phyloP scores from a whole-genome alignment of 1,140 invertebrate species.

The Micrasema longulum region DNA sequence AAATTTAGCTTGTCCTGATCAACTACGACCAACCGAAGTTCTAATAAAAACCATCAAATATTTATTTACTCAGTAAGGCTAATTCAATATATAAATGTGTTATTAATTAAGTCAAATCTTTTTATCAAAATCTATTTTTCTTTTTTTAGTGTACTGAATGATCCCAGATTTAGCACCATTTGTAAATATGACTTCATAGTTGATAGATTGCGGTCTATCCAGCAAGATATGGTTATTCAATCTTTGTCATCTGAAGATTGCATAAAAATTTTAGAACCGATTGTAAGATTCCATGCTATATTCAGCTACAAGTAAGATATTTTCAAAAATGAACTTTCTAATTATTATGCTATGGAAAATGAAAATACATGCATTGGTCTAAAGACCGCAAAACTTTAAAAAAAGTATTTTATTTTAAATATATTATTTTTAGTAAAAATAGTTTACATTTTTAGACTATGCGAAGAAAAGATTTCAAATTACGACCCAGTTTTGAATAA shows the following conservation, averaged over 20 bases:
- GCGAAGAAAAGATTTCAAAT: constrained; percentile 41
- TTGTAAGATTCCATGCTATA: constrained; percentile 46
- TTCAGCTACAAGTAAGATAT: constrained; percentile 41
- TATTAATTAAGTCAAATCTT: not conserved
- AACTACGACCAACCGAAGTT: constrained; percentile 41
- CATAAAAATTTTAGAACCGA: constrained; percentile 48
- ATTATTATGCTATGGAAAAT: not conserved
- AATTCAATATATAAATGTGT: not conserved
- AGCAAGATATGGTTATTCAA: constrained; percentile 50
- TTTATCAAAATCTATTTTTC: not conserved
- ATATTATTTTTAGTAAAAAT: not conserved
- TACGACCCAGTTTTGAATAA: constrained; percentile 48
- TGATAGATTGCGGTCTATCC: constrained; percentile 48
- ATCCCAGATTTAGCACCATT: constrained; percentile 35
- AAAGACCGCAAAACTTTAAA: not conserved
- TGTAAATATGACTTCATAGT: constrained; percentile 44
- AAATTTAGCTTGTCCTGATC: constrained; percentile 37
- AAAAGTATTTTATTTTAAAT: not conserved
- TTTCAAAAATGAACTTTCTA: no score
- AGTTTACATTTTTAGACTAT: constrained; percentile 47
- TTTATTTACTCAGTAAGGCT: no score
- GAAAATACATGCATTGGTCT: not conserved
- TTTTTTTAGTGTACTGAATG: constrained; percentile 43
- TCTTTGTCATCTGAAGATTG: constrained; percentile 29
- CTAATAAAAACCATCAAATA: not conserved